Percentiles rank a stretch among this genome's conserved stretches.
Evolutionary conservation across 2,888 invertebrate genomes (phyloP).

Genomic region (Cremastinae sp.): DNA sequence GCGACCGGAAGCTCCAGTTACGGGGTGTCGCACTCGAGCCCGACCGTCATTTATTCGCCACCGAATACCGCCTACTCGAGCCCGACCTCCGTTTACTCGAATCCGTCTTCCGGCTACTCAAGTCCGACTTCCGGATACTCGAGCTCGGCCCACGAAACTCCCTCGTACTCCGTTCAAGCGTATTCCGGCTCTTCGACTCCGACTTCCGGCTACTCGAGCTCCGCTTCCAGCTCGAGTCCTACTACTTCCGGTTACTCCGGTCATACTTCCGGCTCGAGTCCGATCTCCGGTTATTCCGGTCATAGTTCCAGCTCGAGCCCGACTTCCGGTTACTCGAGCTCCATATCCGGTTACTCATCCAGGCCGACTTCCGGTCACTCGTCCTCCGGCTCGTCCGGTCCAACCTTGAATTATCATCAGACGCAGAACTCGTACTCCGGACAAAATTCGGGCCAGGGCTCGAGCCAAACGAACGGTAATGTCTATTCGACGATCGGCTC

Average conservation of each 20-base stretch:
- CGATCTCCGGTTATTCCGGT: background rate
- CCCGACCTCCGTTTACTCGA: slow-evolving; percentile 41
- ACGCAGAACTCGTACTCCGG: no score
- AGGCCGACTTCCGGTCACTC: slow-evolving; percentile 54
- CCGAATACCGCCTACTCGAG: slow-evolving; percentile 49
- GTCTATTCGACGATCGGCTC: no score
- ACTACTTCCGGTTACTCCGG: slow-evolving; percentile 28
- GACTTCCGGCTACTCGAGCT: slow-evolving; percentile 56
- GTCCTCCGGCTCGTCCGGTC: slow-evolving; percentile 49
- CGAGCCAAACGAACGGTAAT: no score
- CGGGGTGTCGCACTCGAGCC: slow-evolving; percentile 52
- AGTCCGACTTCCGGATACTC: slow-evolving; percentile 54
- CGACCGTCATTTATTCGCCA: slow-evolving; percentile 48
- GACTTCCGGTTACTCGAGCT: slow-evolving; percentile 44
- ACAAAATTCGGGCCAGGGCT: slow-evolving; percentile 61
- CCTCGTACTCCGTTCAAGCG: no score
- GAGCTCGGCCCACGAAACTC: slow-evolving; percentile 55
- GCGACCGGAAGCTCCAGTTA: slow-evolving; percentile 49
- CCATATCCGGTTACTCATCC: slow-evolving; percentile 54
- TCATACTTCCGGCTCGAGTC: slow-evolving; percentile 35
- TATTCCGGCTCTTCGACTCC: slow-evolving; percentile 54
- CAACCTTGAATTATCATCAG: slow-evolving; percentile 60
- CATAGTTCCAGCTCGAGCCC: slow-evolving; percentile 40
- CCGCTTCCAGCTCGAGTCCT: slow-evolving; percentile 61
- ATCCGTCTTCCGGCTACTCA: slow-evolving; percentile 52